These are phyloP conservation scores for Agrenia bidenticulata DNA, from an alignment of 2,888 invertebrate genomes.

Conservation along the genomic window DNA sequence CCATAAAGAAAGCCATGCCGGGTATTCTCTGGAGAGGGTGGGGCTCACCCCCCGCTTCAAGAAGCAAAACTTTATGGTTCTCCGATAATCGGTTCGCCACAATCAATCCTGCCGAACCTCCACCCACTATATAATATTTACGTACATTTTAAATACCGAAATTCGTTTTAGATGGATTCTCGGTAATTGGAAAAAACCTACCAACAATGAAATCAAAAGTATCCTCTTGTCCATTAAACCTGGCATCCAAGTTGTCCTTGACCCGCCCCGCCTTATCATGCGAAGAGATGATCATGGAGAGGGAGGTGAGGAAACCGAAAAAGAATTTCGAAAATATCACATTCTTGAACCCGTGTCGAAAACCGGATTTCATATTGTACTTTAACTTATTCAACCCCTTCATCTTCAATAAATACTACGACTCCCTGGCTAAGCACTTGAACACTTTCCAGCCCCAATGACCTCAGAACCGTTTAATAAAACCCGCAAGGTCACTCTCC, in stretches of 20 bases:
- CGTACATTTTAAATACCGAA: neutral
- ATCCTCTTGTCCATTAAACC: conserved; percentile 40
- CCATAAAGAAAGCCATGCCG: conserved; percentile 40
- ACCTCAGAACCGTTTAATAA: no score
- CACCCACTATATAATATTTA: conserved; percentile 29
- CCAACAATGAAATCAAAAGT: conserved; percentile 45
- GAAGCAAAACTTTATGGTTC: conserved; percentile 35
- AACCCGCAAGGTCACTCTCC: no score
- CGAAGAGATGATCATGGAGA: conserved; percentile 35
- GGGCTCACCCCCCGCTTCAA: conserved; percentile 41
- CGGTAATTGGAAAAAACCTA: conserved; percentile 9
- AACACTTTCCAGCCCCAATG: no score
- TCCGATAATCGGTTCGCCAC: conserved; percentile 37
- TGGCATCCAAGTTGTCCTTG: conserved; percentile 40
- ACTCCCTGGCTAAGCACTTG: no score
- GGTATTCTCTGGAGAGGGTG: conserved; percentile 44
- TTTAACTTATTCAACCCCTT: conserved; percentile 35
- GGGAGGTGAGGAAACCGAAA: conserved; percentile 42
- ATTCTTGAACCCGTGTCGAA: conserved; percentile 46
- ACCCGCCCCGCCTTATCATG: conserved; percentile 44
- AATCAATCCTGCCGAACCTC: conserved; percentile 34
- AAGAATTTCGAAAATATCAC: conserved; percentile 46
- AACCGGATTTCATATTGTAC: conserved; percentile 42
- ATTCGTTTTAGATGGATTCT: no score
- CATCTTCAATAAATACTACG: no score